These are phyloP conservation scores for Entomyzon cyanotis DNA, from an alignment of 2,113 vertebrate species.

Conservation along the genomic window DNA sequence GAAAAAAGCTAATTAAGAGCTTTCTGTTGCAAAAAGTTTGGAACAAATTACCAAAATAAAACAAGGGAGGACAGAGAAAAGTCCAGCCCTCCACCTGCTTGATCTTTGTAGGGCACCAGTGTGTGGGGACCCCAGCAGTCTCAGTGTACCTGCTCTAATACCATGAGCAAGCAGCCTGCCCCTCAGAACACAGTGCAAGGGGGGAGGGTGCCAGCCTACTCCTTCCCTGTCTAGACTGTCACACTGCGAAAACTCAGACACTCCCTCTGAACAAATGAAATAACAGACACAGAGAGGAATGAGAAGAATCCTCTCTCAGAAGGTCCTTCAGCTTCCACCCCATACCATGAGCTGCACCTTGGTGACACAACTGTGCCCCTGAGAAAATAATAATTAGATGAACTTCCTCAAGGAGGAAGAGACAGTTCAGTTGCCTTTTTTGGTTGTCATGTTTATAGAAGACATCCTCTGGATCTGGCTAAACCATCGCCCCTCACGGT, in stretches of 20 bases:
- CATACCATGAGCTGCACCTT: background rate
- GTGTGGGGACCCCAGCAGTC: background rate
- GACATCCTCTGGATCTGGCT: background rate
- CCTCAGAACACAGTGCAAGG: background rate
- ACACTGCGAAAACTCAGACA: background rate
- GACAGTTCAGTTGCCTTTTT: background rate
- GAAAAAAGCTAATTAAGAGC: background rate
- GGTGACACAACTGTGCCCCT: background rate
- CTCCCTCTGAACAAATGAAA: background rate
- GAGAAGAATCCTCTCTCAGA: background rate
- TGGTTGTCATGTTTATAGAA: background rate
- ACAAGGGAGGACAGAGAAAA: background rate
- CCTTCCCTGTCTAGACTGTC: background rate
- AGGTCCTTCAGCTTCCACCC: background rate
- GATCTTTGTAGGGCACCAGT: background rate
- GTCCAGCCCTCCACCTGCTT: background rate
- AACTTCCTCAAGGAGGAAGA: background rate
- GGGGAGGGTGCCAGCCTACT: background rate
- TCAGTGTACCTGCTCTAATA: background rate
- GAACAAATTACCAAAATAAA: background rate
- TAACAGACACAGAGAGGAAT: background rate
- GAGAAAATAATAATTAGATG: background rate
- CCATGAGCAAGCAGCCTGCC: background rate
- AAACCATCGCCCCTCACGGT: fast-evolving
- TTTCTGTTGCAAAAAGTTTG: background rate